phyloP scores from a whole-genome alignment of 2,888 invertebrate species.

The Magallana nippona region DNA sequence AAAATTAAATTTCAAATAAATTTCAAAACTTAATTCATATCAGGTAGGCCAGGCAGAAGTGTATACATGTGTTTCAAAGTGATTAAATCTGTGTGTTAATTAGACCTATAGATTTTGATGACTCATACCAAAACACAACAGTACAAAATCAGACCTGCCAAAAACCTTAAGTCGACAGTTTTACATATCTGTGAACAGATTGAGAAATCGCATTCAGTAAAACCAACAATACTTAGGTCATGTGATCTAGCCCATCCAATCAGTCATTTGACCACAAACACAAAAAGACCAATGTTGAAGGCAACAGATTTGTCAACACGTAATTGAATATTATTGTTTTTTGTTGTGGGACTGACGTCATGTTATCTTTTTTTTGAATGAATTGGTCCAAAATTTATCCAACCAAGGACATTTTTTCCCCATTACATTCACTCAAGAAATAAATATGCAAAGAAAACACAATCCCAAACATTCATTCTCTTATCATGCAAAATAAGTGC shows the following conservation, averaged over 20 bases:
- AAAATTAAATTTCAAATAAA: conserved; percentile 5
- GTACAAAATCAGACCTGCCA: background rate
- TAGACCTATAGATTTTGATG: conserved; percentile 13
- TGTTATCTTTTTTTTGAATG: background rate
- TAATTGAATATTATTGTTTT: background rate
- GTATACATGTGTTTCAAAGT: conserved; percentile 18
- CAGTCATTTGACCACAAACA: background rate
- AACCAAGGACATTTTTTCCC: background rate
- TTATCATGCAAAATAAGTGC: too few relatives aligned
- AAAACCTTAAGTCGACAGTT: too few relatives aligned
- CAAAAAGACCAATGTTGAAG: background rate
- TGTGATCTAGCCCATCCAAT: conserved; percentile 12
- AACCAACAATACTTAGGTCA: background rate
- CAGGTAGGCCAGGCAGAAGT: background rate
- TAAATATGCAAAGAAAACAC: too few relatives aligned
- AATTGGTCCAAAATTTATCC: background rate
- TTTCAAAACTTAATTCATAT: background rate
- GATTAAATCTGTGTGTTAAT: conserved; percentile 30
- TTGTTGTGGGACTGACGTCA: background rate
- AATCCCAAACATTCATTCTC: too few relatives aligned
- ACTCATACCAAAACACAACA: conserved; percentile 21
- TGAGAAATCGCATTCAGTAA: conserved; percentile 1
- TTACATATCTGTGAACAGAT: background rate
- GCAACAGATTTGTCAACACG: conserved; percentile 8
- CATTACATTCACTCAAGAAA: too few relatives aligned